Evolutionary conservation across 2,113 vertebrate species (phyloP).

Genomic region (Microtus ochrogaster): DNA sequence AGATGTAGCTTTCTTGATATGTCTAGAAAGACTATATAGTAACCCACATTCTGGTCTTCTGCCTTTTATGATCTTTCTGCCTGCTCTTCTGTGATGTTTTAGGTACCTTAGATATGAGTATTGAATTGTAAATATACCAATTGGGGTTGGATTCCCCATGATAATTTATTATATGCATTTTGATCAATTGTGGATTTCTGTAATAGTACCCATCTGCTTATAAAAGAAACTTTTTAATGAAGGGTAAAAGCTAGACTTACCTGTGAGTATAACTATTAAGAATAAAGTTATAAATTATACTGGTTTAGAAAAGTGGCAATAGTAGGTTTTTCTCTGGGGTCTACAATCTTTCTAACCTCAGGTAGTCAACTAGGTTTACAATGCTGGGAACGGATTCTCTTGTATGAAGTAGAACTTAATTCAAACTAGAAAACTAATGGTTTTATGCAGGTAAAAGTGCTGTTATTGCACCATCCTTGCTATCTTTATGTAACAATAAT

Average conservation of each 20-base stretch:
- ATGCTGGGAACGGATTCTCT: background rate
- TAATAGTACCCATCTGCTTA: background rate
- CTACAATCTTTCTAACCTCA: background rate
- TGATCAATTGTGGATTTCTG: background rate
- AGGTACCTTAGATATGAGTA: background rate
- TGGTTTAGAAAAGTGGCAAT: background rate
- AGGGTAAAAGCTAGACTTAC: background rate
- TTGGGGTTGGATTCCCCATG: background rate
- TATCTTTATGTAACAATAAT: background rate
- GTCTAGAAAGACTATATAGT: background rate
- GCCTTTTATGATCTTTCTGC: background rate
- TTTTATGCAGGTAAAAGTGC: background rate
- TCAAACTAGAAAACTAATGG: background rate
- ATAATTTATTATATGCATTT: background rate
- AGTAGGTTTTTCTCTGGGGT: background rate
- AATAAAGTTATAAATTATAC: no score
- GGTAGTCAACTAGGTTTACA: background rate
- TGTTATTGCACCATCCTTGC: background rate
- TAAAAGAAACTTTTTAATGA: background rate
- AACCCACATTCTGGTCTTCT: background rate
- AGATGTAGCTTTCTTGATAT: background rate
- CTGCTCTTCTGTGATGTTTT: background rate
- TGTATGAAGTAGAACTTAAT: background rate
- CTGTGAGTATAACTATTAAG: background rate
- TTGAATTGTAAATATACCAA: background rate